These are phyloP conservation scores for Elaphurus davidianus DNA, from an alignment of 2,113 vertebrate species.

Conservation along the genomic window DNA sequence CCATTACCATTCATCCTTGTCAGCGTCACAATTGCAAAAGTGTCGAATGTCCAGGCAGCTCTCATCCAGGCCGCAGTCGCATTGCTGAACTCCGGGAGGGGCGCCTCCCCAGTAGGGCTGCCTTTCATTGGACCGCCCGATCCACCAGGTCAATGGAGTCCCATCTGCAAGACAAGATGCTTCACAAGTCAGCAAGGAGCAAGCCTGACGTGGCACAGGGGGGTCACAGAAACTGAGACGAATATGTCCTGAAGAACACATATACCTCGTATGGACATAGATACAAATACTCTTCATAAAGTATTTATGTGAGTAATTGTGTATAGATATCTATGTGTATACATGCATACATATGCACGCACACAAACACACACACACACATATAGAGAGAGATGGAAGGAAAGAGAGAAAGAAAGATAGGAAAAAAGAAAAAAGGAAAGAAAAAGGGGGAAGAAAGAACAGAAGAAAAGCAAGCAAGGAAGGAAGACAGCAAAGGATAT, in stretches of 20 bases:
- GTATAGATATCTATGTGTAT: not conserved
- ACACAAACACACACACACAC: not conserved
- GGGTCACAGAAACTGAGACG: not conserved
- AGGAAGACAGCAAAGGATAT: not conserved
- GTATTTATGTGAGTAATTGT: not conserved
- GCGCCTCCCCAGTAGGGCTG: conserved; percentile 96
- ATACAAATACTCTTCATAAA: not conserved
- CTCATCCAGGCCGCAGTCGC: conserved; percentile 95
- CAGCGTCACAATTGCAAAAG: conserved; percentile 98
- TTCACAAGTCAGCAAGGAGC: not conserved
- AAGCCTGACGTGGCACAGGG: not conserved
- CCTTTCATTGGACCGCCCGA: conserved; percentile 90
- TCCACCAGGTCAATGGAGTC: conserved; percentile 94
- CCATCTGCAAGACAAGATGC: conserved; percentile 87
- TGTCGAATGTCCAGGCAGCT: conserved; percentile 94
- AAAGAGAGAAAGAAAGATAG: not conserved
- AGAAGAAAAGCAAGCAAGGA: not conserved
- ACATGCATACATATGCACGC: not conserved
- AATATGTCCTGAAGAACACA: not conserved
- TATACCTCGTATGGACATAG: not conserved
- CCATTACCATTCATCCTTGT: conserved; percentile 92
- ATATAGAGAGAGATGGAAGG: not conserved
- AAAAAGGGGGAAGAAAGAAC: not conserved
- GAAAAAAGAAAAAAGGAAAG: not conserved
- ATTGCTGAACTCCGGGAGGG: conserved; percentile 93